Evolutionary conservation across 2,888 invertebrate genomes (phyloP).

Genomic region (Drosophila birchii): DNA sequence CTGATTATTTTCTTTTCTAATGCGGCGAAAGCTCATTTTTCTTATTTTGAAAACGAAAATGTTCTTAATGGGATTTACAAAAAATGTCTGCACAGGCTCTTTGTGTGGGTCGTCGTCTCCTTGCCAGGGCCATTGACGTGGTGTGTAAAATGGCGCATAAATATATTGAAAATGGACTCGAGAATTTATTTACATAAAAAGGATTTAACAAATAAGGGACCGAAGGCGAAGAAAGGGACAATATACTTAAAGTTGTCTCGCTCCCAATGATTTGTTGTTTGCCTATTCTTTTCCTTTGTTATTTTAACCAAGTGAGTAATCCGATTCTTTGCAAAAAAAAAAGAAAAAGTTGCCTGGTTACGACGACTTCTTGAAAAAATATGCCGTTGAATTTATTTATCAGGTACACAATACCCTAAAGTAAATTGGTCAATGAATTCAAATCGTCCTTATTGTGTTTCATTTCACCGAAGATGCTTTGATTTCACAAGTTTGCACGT

Average conservation of each 20-base stretch:
- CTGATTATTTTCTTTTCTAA: slow-evolving; percentile 78
- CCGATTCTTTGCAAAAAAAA: slow-evolving; percentile 63
- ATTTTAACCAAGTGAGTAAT: slow-evolving; percentile 76
- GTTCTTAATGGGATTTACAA: slow-evolving; percentile 76
- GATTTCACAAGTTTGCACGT: slow-evolving; percentile 50
- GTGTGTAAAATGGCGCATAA: slow-evolving; percentile 80
- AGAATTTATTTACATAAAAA: slow-evolving; percentile 79
- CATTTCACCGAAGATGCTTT: slow-evolving; percentile 47
- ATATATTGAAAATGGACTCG: slow-evolving; percentile 79
- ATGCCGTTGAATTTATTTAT: slow-evolving; percentile 56
- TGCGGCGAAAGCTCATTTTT: slow-evolving; percentile 79
- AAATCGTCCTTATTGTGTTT: slow-evolving; percentile 42
- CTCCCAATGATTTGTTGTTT: slow-evolving; percentile 66
- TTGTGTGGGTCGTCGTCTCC: slow-evolving; percentile 44
- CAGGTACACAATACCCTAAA: slow-evolving; percentile 52
- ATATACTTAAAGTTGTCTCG: slow-evolving; percentile 39
- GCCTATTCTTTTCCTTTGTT: slow-evolving; percentile 64
- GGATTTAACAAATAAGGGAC: slow-evolving; percentile 75
- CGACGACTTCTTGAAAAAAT: slow-evolving; percentile 26
- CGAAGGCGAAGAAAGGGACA: slow-evolving; percentile 33
- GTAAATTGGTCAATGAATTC: slow-evolving; percentile 58
- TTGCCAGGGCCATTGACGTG: slow-evolving; percentile 28
- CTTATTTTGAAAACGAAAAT: slow-evolving; percentile 75
- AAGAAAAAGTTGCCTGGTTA: slow-evolving; percentile 62
- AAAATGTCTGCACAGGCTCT: slow-evolving; percentile 64